Evolutionary conservation across 2,113 vertebrate genomes (phyloP).

Genomic region (Notarius lentiginosus): DNA sequence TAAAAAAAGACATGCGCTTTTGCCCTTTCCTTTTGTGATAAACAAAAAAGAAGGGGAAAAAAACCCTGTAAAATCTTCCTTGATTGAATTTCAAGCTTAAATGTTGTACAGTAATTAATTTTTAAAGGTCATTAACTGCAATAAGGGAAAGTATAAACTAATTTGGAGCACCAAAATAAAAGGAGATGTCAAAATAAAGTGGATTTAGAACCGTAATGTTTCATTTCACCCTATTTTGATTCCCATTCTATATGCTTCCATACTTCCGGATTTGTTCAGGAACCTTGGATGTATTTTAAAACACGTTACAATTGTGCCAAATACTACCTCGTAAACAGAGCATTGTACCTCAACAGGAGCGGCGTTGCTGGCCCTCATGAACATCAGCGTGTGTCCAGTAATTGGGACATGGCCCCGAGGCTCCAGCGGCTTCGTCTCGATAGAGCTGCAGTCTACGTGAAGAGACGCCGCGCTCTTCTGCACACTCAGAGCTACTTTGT

Average conservation of each 20-base stretch:
- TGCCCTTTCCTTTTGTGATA: neutral
- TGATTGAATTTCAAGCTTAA: neutral
- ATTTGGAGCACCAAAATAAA: neutral
- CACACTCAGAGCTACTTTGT: slow-evolving; percentile 85
- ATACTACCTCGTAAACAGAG: neutral
- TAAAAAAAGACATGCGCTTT: neutral
- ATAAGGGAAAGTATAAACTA: neutral
- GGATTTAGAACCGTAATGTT: neutral
- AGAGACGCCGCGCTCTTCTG: slow-evolving; percentile 72
- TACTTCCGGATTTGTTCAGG: neutral
- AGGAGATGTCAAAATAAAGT: neutral
- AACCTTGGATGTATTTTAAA: neutral
- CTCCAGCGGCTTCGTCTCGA: slow-evolving; percentile 82
- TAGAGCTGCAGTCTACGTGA: slow-evolving; percentile 85
- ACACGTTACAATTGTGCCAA: neutral
- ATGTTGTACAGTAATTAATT: neutral
- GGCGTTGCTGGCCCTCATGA: slow-evolving; percentile 76
- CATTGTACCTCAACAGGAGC: slow-evolving; percentile 76
- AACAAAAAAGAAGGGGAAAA: neutral
- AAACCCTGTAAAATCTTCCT: neutral
- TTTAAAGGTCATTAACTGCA: neutral
- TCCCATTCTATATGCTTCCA: neutral
- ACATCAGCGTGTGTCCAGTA: slow-evolving; percentile 81
- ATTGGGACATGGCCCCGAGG: slow-evolving; percentile 59
- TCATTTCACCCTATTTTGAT: neutral